phyloP scores from a whole-genome alignment of 2,888 invertebrate genomes.

The Drosophila paramelanica region DNA sequence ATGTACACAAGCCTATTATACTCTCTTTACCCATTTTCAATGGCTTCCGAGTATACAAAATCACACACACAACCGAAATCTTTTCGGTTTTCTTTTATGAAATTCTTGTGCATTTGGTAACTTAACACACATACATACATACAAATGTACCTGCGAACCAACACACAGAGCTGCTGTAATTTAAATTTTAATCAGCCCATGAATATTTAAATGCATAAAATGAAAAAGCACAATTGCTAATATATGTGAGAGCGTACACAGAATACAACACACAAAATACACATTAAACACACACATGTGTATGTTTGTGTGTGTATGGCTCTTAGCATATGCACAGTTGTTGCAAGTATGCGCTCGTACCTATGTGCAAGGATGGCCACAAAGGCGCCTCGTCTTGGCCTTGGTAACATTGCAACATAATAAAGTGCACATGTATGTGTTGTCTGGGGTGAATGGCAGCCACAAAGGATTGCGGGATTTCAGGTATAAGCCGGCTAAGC shows the following conservation, averaged over 20 bases:
- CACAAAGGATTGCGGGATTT: constrained; percentile 16
- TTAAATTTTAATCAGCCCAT: constrained; percentile 72
- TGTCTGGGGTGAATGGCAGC: constrained; percentile 13
- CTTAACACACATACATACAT: constrained; percentile 4
- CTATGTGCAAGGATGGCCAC: constrained; percentile 21
- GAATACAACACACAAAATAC: not conserved
- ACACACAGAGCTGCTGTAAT: constrained; percentile 46
- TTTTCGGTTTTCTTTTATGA: constrained; percentile 19
- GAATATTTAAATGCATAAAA: constrained; percentile 75
- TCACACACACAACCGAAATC: not conserved
- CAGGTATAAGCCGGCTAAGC: constrained; percentile 1
- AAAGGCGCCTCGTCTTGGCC: constrained; percentile 37
- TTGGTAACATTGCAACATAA: constrained; percentile 24
- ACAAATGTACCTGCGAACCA: constrained; percentile 11
- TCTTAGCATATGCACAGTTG: constrained; percentile 48
- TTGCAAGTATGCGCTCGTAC: constrained; percentile 42
- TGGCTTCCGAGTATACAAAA: not conserved
- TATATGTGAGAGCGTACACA: constrained; percentile 13
- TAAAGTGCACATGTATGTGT: not conserved
- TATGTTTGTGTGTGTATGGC: constrained; percentile 1
- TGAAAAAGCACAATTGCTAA: constrained; percentile 72
- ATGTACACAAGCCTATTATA: too few species aligned
- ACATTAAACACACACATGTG: not conserved
- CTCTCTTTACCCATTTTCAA: too few species aligned
- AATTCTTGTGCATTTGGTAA: constrained; percentile 46